Base-by-base conservation (phyloP, 2,888 invertebrate species). In the Lithophane socia region DNA sequence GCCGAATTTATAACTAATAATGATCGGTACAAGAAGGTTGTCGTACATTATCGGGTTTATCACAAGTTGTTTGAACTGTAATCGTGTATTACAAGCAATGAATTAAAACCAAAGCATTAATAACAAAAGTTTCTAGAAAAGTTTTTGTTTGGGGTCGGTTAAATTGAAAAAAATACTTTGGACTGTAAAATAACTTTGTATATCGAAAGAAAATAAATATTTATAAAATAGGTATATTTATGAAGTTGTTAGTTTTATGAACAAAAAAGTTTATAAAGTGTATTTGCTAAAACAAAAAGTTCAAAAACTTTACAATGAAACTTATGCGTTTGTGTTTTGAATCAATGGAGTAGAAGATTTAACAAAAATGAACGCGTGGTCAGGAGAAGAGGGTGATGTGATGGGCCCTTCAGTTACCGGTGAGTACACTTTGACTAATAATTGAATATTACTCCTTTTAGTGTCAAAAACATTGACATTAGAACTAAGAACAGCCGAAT, bases 391-490 rank as follows among this genome's bases (percentile, higher is more conserved):
- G 0, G 90, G 81, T 0, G 96, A 95, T 88, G 92, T 92, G 10
- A 96, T 96, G 96, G 96, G 96, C 16, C 95, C 96, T 3, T 89
- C 94, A 1, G 94, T 96, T 1, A 91, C 94, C 18, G 92, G 96
- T 96, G 89, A 94, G 95, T 94, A 77, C 71, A 60, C 7, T 66
- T 49, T 49, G 0, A 24, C 12, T 21, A 2, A 4, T 18, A 29
- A 12, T 49, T 21, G 3, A 21, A 21, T 49, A 47, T 3, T 49
- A 18, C 12, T 3, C 1, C 18, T 47, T 29, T 18, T 47, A 24
- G 37, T 18, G 21, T 5, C 21, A 64, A 42, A 21, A 42, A 29
- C 9, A 16, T 9, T 0, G 21, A 66, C 21, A 42, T 42, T 18
- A 24, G 10, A 54, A 54, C 16, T 54, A 10, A 29, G 16, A 29